These are phyloP conservation scores for Upupa epops DNA, from an alignment of 2,113 vertebrate genomes.

Conservation along the genomic window DNA sequence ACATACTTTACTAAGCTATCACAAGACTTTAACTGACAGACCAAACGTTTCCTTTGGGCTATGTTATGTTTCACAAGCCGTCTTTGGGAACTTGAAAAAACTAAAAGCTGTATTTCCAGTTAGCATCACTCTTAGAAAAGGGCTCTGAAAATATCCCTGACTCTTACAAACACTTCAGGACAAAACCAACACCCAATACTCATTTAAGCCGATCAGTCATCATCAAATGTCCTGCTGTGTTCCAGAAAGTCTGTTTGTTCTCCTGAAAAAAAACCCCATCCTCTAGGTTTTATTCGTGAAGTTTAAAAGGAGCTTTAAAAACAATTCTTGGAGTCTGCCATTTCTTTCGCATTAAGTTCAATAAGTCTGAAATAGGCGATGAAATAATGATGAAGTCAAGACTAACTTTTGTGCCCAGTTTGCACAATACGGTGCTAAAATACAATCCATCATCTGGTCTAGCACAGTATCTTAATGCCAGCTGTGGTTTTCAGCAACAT, in stretches of 20 bases:
- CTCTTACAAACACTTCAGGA: background rate
- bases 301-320: background rate
- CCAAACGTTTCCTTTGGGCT: background rate
- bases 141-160: background rate
- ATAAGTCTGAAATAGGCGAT: background rate
- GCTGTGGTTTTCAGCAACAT: slow-evolving; percentile 29
- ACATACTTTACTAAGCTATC: background rate
- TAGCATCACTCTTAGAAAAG: background rate
- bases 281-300: background rate
- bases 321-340: background rate
- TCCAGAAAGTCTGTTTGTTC: background rate
- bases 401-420: background rate
- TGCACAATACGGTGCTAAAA: background rate
- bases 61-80: background rate
- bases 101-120: background rate
- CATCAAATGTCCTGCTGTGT: background rate
- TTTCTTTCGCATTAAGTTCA: background rate
- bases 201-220: background rate
- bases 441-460: slow-evolving; percentile 10
- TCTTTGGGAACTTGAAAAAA: background rate
- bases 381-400: slow-evolving; percentile 38
- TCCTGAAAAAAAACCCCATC: background rate
- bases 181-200: background rate
- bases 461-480: background rate
- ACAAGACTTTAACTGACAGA: background rate